Evolutionary conservation across 2,113 vertebrate species (phyloP).

Genomic region (Eudorcas thomsonii): DNA sequence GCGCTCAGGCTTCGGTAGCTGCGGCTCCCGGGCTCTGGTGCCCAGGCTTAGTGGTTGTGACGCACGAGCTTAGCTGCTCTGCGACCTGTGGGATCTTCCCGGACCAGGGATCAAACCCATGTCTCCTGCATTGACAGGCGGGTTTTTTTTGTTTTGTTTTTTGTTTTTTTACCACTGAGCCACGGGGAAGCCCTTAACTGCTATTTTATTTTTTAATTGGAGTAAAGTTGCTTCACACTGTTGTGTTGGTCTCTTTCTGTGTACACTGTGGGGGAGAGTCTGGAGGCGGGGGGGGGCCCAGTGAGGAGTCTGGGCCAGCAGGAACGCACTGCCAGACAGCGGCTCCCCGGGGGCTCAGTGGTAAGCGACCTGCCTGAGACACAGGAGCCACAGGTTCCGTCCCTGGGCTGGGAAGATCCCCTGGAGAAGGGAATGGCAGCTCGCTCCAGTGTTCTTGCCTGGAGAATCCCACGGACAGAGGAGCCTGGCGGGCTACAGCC

Average conservation of each 20-base stretch:
- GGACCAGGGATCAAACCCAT: background rate
- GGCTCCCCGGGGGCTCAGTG: background rate
- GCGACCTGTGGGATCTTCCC: background rate
- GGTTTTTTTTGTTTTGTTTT: no score
- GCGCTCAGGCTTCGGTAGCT: fast-evolving
- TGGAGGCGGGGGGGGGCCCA: background rate
- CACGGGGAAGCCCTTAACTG: background rate
- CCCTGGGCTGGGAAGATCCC: background rate
- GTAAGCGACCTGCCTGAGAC: background rate
- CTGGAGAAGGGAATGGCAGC: background rate
- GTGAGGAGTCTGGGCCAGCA: background rate
- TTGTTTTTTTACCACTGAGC: background rate
- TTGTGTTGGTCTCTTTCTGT: background rate
- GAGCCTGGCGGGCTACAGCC: background rate
- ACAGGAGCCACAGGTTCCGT: fast-evolving
- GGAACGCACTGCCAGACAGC: fast-evolving
- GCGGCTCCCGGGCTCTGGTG: background rate
- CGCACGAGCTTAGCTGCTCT: fast-evolving
- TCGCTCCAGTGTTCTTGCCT: background rate
- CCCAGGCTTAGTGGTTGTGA: background rate
- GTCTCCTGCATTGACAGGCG: background rate
- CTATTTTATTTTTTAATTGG: background rate
- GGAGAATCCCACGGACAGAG: background rate
- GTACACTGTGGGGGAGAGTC: background rate
- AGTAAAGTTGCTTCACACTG: background rate